Evolutionary conservation across 1,140 invertebrate genomes (phyloP), one percentile per base, ranked within the genome.

Genomic region (Scaptodrosophila lebanonensis): DNA sequence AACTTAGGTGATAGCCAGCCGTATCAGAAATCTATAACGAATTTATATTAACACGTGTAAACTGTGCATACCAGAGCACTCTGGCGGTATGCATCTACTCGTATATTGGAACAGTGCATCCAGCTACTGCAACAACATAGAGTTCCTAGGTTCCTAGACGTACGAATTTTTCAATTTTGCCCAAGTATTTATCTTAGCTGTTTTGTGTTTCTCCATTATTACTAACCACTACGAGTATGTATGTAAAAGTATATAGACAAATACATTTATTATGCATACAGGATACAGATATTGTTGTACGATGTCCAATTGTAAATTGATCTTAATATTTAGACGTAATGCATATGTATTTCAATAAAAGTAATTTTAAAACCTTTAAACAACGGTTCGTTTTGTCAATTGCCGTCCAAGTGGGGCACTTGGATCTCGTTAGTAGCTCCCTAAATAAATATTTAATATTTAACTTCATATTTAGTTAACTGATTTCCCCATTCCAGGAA

Each of bases 241-340:
- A 38, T 15, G 32, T 11, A 57, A 42, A 59, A 20, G 47, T 38
- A 45, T 38, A 49, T n/a, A 50, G 36, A 44, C 30, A 40, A 35
- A 49, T 60, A 43, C 29, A 36, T 36, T 66, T 67, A 50, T 43
- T 44, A 43, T 49, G 18, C 27, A 22, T 49, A 35, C 38, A 33
- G 53, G 67, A 52, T 69, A 82, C 63, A 51, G 69, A 79, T 82
- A 60, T 79, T 79, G 75, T 79, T 79, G 76, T 75, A 79, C 75
- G 62, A 82, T 79, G 75, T 79, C 75, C 65, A 75, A 75, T 70
- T 79, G 75, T 79, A 79, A 79, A 79, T 79, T 79, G 69, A 79
- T 82, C 69, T 82, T 62, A 42, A 73, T 32, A 51, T 56, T 38
- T 77, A 77, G 73, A 67, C 67, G 59, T 48, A 61, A 73, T 20